A percentile compares a stretch with the other conserved stretches of the same genome.
Evolutionary conservation across 2,797 vertebrate species (phyloP).

Genomic region (Natrix natrix): DNA sequence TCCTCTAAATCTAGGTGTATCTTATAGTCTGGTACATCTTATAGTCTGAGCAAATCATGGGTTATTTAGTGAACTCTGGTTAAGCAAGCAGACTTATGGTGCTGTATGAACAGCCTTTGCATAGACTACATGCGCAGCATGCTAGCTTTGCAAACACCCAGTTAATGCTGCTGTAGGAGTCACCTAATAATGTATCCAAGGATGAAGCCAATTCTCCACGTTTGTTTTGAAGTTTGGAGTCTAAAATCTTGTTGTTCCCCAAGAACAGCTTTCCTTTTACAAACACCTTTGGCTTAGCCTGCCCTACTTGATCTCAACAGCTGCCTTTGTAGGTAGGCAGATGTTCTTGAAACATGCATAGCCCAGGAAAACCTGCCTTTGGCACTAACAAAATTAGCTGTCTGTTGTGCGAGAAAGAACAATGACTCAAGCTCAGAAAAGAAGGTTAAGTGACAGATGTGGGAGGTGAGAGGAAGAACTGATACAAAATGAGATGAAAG

Average conservation of each 20-base stretch:
- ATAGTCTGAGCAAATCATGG: neutral
- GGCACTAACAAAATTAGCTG: neutral
- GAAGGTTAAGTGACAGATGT: conserved; percentile 10
- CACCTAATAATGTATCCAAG: neutral
- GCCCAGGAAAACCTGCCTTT: neutral
- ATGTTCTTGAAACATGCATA: neutral
- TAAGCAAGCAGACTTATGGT: neutral
- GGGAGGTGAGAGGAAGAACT: neutral
- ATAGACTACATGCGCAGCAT: too few relatives aligned
- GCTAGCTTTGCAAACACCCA: neutral
- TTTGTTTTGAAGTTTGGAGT: neutral
- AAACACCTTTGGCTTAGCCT: neutral
- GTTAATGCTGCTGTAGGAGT: neutral
- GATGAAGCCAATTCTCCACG: neutral
- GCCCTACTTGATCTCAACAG: neutral
- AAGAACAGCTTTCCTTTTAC: neutral
- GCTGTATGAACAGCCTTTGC: neutral
- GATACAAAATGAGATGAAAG: neutral
- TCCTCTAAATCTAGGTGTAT: too few relatives aligned
- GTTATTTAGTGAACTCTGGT: neutral
- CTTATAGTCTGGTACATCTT: too few relatives aligned
- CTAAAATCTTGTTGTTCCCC: neutral
- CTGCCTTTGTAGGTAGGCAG: neutral
- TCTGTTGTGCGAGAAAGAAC: neutral
- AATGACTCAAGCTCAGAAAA: neutral